These are phyloP conservation scores for Porphyrio hochstetteri DNA, from an alignment of 2,113 vertebrate species.

Conservation along the genomic window DNA sequence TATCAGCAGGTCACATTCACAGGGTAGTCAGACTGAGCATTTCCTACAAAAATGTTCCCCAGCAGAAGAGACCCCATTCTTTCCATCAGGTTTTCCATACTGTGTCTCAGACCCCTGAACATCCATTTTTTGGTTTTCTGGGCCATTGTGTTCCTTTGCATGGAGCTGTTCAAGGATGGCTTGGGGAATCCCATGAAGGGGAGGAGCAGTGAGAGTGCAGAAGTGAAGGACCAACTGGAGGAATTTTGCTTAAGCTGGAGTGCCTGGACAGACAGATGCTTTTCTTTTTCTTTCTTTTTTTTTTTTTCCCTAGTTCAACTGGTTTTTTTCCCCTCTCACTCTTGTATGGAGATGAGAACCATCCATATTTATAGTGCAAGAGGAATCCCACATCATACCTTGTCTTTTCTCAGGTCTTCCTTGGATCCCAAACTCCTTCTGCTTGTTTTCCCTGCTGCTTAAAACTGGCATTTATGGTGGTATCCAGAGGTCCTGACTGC, in stretches of 20 bases:
- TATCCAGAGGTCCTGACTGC: conserved; percentile 28
- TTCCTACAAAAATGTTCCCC: not conserved
- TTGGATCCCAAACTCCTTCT: not conserved
- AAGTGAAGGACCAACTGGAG: not conserved
- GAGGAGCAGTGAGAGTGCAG: not conserved
- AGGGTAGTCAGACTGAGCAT: not conserved
- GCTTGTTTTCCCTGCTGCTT: conserved; percentile 33
- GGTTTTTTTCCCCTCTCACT: not conserved
- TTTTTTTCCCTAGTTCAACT: not conserved
- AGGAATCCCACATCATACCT: not conserved
- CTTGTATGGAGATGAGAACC: not conserved
- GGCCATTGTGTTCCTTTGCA: not conserved
- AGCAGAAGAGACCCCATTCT: not conserved
- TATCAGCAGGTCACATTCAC: not conserved
- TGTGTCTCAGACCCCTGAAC: not conserved
- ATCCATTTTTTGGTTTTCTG: not conserved
- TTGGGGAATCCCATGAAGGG: not conserved
- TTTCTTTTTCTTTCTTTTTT: not conserved
- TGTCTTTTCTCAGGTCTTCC: conserved; percentile 5
- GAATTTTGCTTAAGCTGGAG: not conserved
- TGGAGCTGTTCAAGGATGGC: not conserved
- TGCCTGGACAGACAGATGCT: not conserved
- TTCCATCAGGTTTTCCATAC: not conserved
- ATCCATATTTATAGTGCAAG: not conserved
- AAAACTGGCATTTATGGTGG: conserved; percentile 30